phyloP scores from a whole-genome alignment of 1,140 invertebrate genomes.

The Bombus sibiricus region DNA sequence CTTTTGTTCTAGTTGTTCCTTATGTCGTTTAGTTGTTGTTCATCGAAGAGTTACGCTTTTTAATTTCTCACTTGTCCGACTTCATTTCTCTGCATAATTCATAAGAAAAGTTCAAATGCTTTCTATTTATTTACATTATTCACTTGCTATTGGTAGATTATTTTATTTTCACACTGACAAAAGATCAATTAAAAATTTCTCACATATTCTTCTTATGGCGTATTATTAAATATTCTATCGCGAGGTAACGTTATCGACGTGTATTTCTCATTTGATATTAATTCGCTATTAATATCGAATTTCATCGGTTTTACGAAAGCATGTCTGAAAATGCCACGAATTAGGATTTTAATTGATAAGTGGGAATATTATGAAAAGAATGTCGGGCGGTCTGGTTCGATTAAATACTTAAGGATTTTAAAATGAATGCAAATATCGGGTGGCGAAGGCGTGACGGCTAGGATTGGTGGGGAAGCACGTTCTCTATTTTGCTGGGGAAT shows the following conservation, averaged over 20 bases:
- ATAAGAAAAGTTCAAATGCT: no score
- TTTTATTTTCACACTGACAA: not conserved
- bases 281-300: no score
- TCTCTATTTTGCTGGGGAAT: constrained; percentile 39
- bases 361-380: not conserved
- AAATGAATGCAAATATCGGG: constrained; percentile 20
- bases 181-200: not conserved
- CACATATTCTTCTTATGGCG: not conserved
- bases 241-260: not conserved
- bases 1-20: no score
- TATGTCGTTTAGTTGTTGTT: no score
- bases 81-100: no score
- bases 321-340: not conserved
- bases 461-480: constrained; percentile 12
- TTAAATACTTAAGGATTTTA: not conserved
- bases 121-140: not conserved
- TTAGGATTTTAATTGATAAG: not conserved
- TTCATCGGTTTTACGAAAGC: no score
- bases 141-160: not conserved
- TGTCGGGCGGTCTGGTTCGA: not conserved
- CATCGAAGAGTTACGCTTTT: no score
- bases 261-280: not conserved
- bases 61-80: no score
- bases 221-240: not conserved
- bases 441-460: not conserved